A percentile compares a stretch with the other conserved stretches of the same genome.
Conservation (phyloP, 2,797 vertebrate species). For the Aplochiton taeniatus region DNA sequence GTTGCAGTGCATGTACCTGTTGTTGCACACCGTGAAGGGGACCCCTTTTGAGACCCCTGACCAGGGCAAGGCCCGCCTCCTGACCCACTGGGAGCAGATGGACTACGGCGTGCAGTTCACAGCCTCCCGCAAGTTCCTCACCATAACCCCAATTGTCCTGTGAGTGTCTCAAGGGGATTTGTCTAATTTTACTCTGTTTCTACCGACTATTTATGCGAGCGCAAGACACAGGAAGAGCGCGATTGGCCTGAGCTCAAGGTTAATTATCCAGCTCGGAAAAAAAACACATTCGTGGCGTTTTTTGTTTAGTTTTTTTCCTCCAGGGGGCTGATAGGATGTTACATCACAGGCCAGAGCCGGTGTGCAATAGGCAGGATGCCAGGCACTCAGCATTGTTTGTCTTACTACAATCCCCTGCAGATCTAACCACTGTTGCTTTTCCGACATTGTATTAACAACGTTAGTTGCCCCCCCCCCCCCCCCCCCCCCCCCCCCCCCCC, state of each 20-base stretch:
- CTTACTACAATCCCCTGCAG: not conserved
- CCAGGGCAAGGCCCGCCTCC: conserved; percentile 92
- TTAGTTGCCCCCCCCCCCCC: not conserved
- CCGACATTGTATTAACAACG: not conserved
- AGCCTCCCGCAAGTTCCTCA: conserved; percentile 94
- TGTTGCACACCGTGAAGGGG: conserved; percentile 95
- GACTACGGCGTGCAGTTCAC: conserved; percentile 98
- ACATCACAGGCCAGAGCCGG: conserved; percentile 20
- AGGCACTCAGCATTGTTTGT: not conserved
- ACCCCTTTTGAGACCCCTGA: conserved; percentile 96
- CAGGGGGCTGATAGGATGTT: conserved; percentile 20
- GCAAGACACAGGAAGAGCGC: too few species aligned
- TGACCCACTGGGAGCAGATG: conserved; percentile 99
- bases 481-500: not conserved
- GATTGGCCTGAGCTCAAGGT: too few species aligned
- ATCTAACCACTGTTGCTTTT: not conserved
- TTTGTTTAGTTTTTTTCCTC: not conserved
- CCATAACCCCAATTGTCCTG: conserved; percentile 95
- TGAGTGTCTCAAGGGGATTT: conserved; percentile 70
- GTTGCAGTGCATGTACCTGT: conserved; percentile 93
- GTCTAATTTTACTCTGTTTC: too few species aligned
- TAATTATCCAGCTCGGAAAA: conserved; percentile 13
- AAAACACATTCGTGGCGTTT: conserved; percentile 9
- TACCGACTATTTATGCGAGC: too few species aligned
- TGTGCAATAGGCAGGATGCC: conserved; percentile 28